Conservation (phyloP, 2,113 vertebrate species). For the Alectura lathami region DNA sequence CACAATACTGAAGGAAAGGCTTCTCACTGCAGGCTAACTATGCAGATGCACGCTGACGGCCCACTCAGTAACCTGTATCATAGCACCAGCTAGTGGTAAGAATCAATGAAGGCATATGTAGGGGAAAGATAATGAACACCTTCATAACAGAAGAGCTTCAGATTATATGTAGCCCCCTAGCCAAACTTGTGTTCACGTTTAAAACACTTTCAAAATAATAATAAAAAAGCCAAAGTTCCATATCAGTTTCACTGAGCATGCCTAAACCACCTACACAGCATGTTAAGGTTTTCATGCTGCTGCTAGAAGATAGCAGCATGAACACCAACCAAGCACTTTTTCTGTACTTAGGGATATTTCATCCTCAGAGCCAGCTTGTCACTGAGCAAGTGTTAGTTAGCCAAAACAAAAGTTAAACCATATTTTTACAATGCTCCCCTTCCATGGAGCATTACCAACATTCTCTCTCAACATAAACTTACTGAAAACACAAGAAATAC, state of each 20-base stretch:
- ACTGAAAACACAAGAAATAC: neutral
- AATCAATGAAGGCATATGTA: slow-evolving; percentile 12
- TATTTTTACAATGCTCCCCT: neutral
- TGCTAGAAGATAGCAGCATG: neutral
- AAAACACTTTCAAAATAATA: neutral
- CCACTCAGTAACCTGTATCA: slow-evolving; percentile 10
- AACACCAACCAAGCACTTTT: neutral
- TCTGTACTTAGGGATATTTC: neutral
- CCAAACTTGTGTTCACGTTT: neutral
- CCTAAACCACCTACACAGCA: neutral
- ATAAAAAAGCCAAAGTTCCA: neutral
- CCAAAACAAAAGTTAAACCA: neutral
- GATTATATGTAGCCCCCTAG: neutral
- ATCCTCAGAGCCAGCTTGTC: neutral
- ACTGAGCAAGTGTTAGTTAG: neutral
- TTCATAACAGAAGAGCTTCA: neutral
- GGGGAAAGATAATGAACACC: neutral
- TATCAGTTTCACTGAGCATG: neutral
- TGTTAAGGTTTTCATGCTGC: neutral
- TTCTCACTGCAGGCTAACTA: neutral
- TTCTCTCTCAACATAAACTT: neutral
- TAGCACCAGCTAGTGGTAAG: slow-evolving; percentile 77
- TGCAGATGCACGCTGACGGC: neutral
- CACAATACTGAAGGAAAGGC: neutral
- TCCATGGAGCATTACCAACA: neutral